A percentile compares a stretch with the other conserved stretches of the same genome.
These are phyloP conservation scores for Apostichopus parvimensis DNA, from an alignment of 35 echinoderm and acorn worm genomes.

Conservation along the genomic window DNA sequence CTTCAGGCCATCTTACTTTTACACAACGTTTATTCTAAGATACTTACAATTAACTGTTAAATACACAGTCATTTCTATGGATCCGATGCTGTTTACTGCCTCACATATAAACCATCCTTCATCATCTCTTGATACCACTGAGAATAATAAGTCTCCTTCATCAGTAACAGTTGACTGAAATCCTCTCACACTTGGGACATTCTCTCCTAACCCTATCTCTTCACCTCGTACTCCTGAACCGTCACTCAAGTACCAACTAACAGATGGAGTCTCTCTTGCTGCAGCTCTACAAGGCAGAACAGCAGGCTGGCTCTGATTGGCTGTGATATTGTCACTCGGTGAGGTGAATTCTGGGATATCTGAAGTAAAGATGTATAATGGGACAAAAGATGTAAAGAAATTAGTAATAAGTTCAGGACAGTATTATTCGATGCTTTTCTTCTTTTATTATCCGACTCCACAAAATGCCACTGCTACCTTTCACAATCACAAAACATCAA, in stretches of 20 bases:
- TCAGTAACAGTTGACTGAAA: slow-evolving; percentile 43
- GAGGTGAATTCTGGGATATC: slow-evolving; percentile 74
- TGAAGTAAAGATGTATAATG: neutral
- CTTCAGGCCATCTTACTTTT: too few species aligned
- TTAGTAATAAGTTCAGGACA: too few species aligned
- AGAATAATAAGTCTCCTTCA: slow-evolving; percentile 65
- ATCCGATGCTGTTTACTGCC: slow-evolving; percentile 66
- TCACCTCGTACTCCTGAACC: slow-evolving; percentile 31
- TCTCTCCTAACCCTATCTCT: slow-evolving; percentile 57
- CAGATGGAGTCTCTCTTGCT: slow-evolving; percentile 66
- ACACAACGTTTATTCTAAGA: neutral
- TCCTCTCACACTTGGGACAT: slow-evolving; percentile 31
- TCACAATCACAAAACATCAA: too few species aligned
- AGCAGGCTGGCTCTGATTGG: slow-evolving; percentile 74
- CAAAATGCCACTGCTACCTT: too few species aligned
- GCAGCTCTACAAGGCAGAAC: slow-evolving; percentile 64
- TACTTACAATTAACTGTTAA: slow-evolving; percentile 79
- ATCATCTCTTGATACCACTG: slow-evolving; percentile 54
- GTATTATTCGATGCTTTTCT: too few species aligned
- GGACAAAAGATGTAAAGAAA: neutral
- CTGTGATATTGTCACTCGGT: slow-evolving; percentile 67
- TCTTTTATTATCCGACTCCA: too few species aligned
- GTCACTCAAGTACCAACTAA: slow-evolving; percentile 78
- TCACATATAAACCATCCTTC: slow-evolving; percentile 82
- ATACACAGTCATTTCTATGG: slow-evolving; percentile 19